Percentiles rank a stretch among this genome's conserved stretches.
Conservation (phyloP, 1,140 invertebrate species). For the Ectropis grisescens region DNA sequence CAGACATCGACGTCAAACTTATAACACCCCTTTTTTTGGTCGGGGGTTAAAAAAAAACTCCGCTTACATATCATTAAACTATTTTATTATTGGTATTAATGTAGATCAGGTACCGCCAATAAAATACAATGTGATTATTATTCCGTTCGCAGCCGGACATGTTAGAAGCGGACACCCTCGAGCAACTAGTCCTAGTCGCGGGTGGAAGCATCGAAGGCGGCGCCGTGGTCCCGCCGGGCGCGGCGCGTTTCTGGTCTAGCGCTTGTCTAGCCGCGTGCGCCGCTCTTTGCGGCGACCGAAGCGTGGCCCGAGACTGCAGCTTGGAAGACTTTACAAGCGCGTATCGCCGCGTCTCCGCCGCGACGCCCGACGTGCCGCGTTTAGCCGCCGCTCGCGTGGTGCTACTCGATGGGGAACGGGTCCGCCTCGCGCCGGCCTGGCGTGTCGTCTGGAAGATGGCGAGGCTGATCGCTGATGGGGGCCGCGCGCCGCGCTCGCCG, state of each 20-base stretch:
- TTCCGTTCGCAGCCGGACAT: constrained; percentile 26
- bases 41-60: too few species aligned
- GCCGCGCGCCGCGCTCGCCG: constrained; percentile 17
- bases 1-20: too few species aligned
- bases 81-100: too few species aligned
- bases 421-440: constrained; percentile 41
- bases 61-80: too few species aligned
- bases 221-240: constrained; percentile 21
- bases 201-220: constrained; percentile 40
- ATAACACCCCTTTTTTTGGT: too few species aligned
- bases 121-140: too few species aligned
- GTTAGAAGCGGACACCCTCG: constrained; percentile 27
- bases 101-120: too few species aligned
- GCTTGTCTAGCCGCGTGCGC: constrained; percentile 41
- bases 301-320: constrained; percentile 52
- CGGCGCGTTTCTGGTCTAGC: constrained; percentile 27
- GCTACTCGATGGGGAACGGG: constrained; percentile 19
- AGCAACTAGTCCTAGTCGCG: constrained; percentile 35
- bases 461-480: constrained; percentile 31
- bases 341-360: constrained; percentile 31
- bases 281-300: constrained; percentile 47
- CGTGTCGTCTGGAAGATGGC: constrained; percentile 51
- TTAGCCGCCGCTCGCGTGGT: constrained; percentile 35
- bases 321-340: constrained; percentile 50
- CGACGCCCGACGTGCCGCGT: constrained; percentile 31